These are phyloP conservation scores for Hirtodrosophila histrioides DNA, from an alignment of 2,888 invertebrate genomes.

Conservation along the genomic window DNA sequence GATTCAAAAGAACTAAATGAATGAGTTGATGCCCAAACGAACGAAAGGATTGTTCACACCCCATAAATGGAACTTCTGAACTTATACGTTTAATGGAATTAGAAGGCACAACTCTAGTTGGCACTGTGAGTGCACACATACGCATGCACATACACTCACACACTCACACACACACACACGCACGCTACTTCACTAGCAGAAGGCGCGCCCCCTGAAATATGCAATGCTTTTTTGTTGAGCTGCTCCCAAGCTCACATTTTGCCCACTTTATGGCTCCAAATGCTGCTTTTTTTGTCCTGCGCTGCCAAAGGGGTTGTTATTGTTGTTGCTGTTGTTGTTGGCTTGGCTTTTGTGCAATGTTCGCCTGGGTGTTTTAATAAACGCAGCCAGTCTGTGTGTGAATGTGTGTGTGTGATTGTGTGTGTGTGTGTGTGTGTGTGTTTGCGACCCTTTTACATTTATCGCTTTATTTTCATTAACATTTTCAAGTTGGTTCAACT, in stretches of 20 bases:
- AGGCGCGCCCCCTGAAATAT: conserved; percentile 62
- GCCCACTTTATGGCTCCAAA: conserved; percentile 72
- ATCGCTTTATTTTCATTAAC: conserved; percentile 77
- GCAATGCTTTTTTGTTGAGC: conserved; percentile 58
- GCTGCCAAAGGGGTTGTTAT: conserved; percentile 32
- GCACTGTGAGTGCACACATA: conserved; percentile 30
- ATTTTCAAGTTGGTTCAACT: conserved; percentile 65
- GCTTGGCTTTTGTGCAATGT: conserved; percentile 58
- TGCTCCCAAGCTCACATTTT: conserved; percentile 61
- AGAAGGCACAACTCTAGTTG: not conserved
- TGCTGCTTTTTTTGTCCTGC: conserved; percentile 34
- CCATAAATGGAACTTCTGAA: too few species aligned
- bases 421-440: conserved; percentile 23
- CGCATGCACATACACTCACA: conserved; percentile 12
- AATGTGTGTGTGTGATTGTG: conserved; percentile 1
- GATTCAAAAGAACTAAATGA: too few species aligned
- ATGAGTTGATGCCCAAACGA: too few species aligned
- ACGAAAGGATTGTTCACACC: too few species aligned
- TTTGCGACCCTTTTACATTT: conserved; percentile 45
- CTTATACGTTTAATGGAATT: too few species aligned
- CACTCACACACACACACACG: conserved; percentile 26
- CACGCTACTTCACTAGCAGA: conserved; percentile 56
- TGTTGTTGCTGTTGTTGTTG: conserved; percentile 15
- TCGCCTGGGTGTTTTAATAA: conserved; percentile 71
- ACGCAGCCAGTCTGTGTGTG: conserved; percentile 47